Base-by-base conservation (phyloP, 37 sponge, comb jelly and placozoan species). In the Haliclona indistincta region DNA sequence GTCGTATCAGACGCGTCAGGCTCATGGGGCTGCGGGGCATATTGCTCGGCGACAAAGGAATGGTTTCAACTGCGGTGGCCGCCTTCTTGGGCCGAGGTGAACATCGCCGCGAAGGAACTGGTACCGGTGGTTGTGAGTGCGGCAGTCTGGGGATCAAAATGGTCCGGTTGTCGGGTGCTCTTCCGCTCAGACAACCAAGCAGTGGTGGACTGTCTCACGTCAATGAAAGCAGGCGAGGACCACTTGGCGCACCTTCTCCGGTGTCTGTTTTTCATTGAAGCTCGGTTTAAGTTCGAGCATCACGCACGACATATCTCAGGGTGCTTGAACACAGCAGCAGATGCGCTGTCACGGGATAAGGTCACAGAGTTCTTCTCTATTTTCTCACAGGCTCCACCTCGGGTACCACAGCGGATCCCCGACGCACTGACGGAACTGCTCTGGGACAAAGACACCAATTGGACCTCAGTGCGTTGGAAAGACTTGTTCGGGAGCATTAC, bases 1-100 rank as follows among this genome's bases (percentile, higher is more conserved):
- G 35, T 76, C n/a, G 40, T 66, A 10, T 34, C 66, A n/a, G 82
- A 88, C 56, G 88, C 83, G 32, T 81, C 77, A 34, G 88, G 88
- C 11, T 45, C 63, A 28, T 81, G 71, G 76, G 87, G 80, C 35
- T 86, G 87, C 35, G 80, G 81, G 4, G 84, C 84, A 38, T 35
- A 42, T 42, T 53, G 49, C 2, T 39, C 38, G 4, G 88, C 88
- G 0, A 8, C 13, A 23, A 33, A 43, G 19, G 10, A 11, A 36
- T 88, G 82, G 88, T 62, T 88, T 54, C 83, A 88, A 47, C 4
- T 55, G 28, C 2, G 5, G 5, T 60, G 62, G 28, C 32, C 30
- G 32, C 7, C 1, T 34, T 32, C 5, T 32, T 60, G 3, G 62
- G 7, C 62, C 8, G 10, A 13, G 28, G 38, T 32, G 34, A 29